Evolutionary conservation across 2,113 vertebrate species (phyloP), one percentile per base, ranked within the genome.

Genomic region (Cryptotis parvus): DNA sequence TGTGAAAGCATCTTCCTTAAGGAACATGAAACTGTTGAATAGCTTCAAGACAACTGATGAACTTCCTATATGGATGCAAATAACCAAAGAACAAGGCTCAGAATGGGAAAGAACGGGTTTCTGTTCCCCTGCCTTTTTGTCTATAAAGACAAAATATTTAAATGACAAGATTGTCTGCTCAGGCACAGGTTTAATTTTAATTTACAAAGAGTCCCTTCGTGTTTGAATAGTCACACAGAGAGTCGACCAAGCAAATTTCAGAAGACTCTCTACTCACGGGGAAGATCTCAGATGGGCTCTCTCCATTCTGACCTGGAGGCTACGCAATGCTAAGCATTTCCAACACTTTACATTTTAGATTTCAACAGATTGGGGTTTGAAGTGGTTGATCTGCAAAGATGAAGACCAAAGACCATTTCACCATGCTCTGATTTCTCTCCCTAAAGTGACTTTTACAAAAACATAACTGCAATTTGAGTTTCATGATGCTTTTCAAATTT

Each of bases 401-500:
- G 15, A 49, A 49, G 52, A 33, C 18, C 3, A 3, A 33, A 37
- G 43, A 20, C 33, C 26, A 39, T 74, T 31, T 58, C 11, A 15
- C 63, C 31, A 20, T 9, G 24, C 14, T 20, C 39, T 68, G 73
- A 31, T 75, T 92, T 90, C 39, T 91, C 18, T 80, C 84, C 92
- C 63, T 87, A 66, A 89, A 72, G 72, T 73, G 74, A 79, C 26
- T 74, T n/a, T 89, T 72, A 79, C 70, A 45, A 45, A 80, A 92
- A 76, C 9, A 78, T 41, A 74, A 29, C 87, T 69, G 5, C 52
- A 78, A 84, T 66, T 70, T 81, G 61, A n/a, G 69, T 89, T 91
- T 72, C 84, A 87, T 70, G 76, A 29, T 66, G 73, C 15, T 65
- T 87, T 91, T 91, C 85, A 92, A 91, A 86, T 74, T 74, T 76